phyloP scores from a whole-genome alignment of 1,140 invertebrate genomes.

The Temnothorax longispinosus region DNA sequence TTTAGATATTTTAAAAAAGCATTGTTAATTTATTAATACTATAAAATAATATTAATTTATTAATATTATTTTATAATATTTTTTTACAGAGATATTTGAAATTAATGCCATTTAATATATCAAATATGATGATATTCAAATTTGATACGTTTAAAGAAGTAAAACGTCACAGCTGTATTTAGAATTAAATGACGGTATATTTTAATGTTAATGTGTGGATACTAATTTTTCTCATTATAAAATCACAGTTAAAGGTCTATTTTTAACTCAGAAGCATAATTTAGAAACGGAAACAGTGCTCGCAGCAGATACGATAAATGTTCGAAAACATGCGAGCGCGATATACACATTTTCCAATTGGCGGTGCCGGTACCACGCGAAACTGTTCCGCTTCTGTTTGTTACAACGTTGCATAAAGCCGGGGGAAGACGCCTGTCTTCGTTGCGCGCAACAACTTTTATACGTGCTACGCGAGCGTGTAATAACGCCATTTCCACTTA shows the following conservation, averaged over 20 bases:
- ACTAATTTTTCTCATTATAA: neutral
- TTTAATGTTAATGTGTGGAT: neutral
- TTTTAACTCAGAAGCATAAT: neutral
- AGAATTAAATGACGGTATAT: constrained; percentile 4
- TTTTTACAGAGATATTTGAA: neutral
- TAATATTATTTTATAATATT: constrained; percentile 5
- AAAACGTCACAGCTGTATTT: neutral
- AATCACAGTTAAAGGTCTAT: neutral
- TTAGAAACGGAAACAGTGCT: neutral
- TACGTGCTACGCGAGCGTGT: constrained; percentile 6
- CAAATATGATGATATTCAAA: neutral
- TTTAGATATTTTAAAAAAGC: neutral
- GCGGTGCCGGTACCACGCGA: neutral
- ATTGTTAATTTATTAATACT: neutral
- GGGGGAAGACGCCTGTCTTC: constrained; percentile 9
- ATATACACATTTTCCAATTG: neutral
- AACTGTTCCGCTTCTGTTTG: constrained; percentile 26
- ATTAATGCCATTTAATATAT: neutral
- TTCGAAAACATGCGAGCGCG: neutral
- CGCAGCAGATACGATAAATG: constrained; percentile 8
- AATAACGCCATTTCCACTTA: constrained; percentile 30
- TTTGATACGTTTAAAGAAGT: neutral
- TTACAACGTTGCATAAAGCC: constrained; percentile 28
- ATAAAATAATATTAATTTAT: neutral
- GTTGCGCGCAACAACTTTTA: constrained; percentile 28